Conservation (phyloP, 1,140 invertebrate species). For the Campoletis sonorensis region DNA sequence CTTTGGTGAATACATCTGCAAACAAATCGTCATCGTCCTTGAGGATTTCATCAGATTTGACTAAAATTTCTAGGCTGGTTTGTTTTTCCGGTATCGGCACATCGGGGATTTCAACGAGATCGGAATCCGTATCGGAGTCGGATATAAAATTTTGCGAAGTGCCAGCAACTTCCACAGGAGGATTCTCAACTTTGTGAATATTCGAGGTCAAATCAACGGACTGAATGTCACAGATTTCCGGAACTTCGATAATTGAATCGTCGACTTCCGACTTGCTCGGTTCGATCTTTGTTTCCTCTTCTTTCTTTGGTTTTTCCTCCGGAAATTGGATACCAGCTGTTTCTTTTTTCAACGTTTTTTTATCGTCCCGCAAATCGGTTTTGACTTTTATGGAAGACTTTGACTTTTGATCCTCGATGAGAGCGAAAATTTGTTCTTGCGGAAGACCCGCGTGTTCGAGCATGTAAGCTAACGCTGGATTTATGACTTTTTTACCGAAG, state of each 20-base stretch:
- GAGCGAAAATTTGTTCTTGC: constrained; percentile 79
- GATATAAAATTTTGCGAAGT: constrained; percentile 50
- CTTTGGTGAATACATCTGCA: constrained; percentile 50
- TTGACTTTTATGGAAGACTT: constrained; percentile 61
- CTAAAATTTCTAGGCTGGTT: constrained; percentile 62
- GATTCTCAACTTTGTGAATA: not conserved
- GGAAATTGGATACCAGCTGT: constrained; percentile 44
- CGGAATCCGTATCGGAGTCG: constrained; percentile 71
- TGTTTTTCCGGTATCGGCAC: constrained; percentile 54
- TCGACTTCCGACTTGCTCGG: constrained; percentile 66
- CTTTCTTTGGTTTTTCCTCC: constrained; percentile 64
- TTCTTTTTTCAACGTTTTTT: not conserved
- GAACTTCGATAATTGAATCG: constrained; percentile 60
- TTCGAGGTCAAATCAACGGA: no score
- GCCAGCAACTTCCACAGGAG: not conserved
- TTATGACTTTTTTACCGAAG: constrained; percentile 61
- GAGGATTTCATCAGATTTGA: constrained; percentile 64
- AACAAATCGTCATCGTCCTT: constrained; percentile 52
- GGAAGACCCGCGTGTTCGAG: constrained; percentile 86
- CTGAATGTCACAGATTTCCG: constrained; percentile 10
- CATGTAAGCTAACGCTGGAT: constrained; percentile 81
- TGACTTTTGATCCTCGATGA: constrained; percentile 79
- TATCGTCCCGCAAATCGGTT: not conserved
- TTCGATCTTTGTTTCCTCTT: constrained; percentile 31
- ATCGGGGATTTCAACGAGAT: constrained; percentile 71